A percentile compares a stretch with the other conserved stretches of the same genome.
These are phyloP conservation scores for Ochlodes sylvanus DNA, from an alignment of 2,888 invertebrate genomes.

Conservation along the genomic window DNA sequence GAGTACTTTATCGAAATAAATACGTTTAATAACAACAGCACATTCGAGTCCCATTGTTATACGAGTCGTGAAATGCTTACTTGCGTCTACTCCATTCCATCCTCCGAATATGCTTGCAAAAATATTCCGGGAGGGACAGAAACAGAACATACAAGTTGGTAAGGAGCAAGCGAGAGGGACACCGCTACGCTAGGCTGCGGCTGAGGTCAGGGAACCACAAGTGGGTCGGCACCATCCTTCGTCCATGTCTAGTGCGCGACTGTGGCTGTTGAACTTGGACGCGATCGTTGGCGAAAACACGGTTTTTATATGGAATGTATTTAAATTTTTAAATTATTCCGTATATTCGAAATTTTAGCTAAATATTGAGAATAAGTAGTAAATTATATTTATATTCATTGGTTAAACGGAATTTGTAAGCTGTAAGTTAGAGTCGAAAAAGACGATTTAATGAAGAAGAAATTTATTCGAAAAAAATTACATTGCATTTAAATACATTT, in stretches of 20 bases:
- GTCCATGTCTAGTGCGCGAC: slow-evolving; percentile 65
- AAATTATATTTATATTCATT: no score
- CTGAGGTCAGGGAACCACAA: slow-evolving; percentile 84
- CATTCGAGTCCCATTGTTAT: slow-evolving; percentile 51
- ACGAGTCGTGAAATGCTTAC: slow-evolving; percentile 60
- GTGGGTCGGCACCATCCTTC: slow-evolving; percentile 83
- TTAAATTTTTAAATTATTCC: slow-evolving; percentile 48
- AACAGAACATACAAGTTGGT: slow-evolving; percentile 48
- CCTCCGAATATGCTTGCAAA: slow-evolving; percentile 79
- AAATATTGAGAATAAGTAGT: neutral
- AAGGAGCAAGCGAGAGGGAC: slow-evolving; percentile 57
- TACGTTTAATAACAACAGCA: slow-evolving; percentile 17
- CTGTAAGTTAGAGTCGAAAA: no score
- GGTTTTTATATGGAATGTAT: slow-evolving; percentile 71
- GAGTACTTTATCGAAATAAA: slow-evolving; percentile 7
- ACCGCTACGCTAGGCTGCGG: slow-evolving; percentile 71
- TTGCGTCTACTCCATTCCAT: slow-evolving; percentile 72
- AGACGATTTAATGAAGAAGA: no score
- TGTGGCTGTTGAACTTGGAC: slow-evolving; percentile 78
- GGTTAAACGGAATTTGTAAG: no score
- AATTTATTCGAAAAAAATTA: no score
- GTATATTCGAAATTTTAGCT: neutral
- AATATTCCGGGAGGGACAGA: slow-evolving; percentile 80
- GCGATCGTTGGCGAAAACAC: slow-evolving; percentile 69
- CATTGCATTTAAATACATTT: no score